Evolutionary conservation across 2,888 invertebrate species (phyloP), one percentile per base, ranked within the genome.

Genomic region (Tenthredo distinguenda): DNA sequence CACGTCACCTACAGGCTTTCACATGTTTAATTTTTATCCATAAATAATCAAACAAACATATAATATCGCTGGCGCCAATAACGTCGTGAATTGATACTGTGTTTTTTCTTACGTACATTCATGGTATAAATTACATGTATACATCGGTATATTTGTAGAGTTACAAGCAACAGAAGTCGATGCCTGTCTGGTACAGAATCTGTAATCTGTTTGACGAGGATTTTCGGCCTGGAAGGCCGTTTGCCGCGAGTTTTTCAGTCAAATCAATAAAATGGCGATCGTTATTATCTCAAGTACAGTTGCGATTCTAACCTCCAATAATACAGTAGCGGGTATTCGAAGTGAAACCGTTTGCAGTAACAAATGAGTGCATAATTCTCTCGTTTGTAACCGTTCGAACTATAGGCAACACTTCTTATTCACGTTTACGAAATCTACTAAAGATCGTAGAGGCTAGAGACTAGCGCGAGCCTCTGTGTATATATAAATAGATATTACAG

Each of bases 351-450:
- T 50, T 50, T 15, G 50, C 50, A 55, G n/a, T 47, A 4, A 15
- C 6, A 55, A 55, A 7, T 55, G 6, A 10, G 26, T 62, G 62
- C 21, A 68, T 34, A 18, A 31, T 68, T 31, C 1, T 68, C 15
- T 18, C 34, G 68, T 18, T 68, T 18, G 18, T 68, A 7, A 34
- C 26, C 2, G 34, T 68, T 68, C 34, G 55, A 77, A 76, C 15
- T n/a, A 76, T 55, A 55, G 76, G 31, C 34, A 77, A 77, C 15
- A 18, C 7, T 34, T 21, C 55, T 77, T 50, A 37, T 74, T 15
- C n/a, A 74, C 37, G 55, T 77, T 77, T 77, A 77, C 77, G 77
- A 77, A 77, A 77, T 77, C 31, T 34, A 34, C 12, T 31, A 1
- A 55, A 77, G 77, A 50, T 31, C n/a, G 10, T 6, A 31, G 77